These are phyloP conservation scores for Callionymus lyra DNA, from an alignment of 2,113 vertebrate genomes.

Conservation along the genomic window DNA sequence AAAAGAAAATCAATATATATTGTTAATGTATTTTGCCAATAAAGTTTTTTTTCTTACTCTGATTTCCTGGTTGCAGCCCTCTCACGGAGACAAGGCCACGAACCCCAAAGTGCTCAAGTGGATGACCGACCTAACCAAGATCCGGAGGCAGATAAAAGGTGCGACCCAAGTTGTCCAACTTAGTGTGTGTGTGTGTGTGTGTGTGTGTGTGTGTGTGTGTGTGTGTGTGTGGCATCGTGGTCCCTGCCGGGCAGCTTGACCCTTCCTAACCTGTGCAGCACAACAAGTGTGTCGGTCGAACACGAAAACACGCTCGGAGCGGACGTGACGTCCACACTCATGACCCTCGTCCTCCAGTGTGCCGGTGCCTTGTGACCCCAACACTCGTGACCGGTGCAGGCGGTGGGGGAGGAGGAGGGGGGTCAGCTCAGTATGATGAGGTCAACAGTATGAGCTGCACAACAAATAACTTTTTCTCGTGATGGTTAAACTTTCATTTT, in stretches of 20 bases:
- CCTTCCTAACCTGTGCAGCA: conserved; percentile 44
- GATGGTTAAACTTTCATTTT: too few species aligned
- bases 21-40: too few species aligned
- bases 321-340: conserved; percentile 36
- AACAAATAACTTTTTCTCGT: too few species aligned
- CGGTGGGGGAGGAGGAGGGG: conserved; percentile 24
- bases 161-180: conserved; percentile 11
- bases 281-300: too few species aligned
- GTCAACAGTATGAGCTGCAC: too few species aligned
- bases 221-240: conserved; percentile 27
- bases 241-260: conserved; percentile 33
- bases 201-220: conserved; percentile 10
- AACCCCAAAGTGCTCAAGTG: conserved; percentile 96
- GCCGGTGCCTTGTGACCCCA: conserved; percentile 54
- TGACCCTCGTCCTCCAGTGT: conserved; percentile 48
- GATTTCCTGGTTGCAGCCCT: conserved; percentile 76
- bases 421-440: background rate
- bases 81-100: conserved; percentile 90
- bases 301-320: conserved; percentile 11
- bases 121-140: conserved; percentile 96
- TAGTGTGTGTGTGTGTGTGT: conserved; percentile 10
- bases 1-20: too few species aligned
- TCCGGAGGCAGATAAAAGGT: conserved; percentile 97
- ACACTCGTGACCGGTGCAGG: conserved; percentile 28
- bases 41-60: too few species aligned